Base-by-base conservation (phyloP, 2,797 vertebrate species). In the Brachymystax lenok region DNA sequence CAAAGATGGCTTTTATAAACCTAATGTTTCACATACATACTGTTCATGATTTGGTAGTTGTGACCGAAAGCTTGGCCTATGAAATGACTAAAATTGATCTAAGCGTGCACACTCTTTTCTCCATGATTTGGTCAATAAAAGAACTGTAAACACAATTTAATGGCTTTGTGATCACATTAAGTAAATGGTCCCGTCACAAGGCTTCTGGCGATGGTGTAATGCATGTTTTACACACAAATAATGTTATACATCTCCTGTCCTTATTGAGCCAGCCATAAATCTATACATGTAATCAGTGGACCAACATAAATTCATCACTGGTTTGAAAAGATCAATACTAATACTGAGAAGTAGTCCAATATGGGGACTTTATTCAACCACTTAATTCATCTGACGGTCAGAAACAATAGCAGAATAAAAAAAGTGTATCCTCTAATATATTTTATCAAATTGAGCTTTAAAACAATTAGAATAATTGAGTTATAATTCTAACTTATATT, bases 211-310 rank as follows among this genome's bases (percentile, higher is more conserved):
- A 88, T 84, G 81, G 85, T 73, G 80, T 84, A 89, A 86, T 87
- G 64, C 83, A 83, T 92, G 92, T 92, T 93, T 88, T 91, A 92
- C 92, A 92, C 90, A 87, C 84, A 91, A 88, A 90, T 88, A 24
- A 86, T 90, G 88, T 88, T 86, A 79, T 86, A 90, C 86, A 75
- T 91, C 83, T 88, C 7, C 19, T 72, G 78, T 75, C 56, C 80
- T 77, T 86, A 88, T 82, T 84, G 89, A 85, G 84, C 87, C 87
- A 88, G 82, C 76, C 86, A 91, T 78, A 83, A 90, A 93, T 94
- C 92, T 87, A 87, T 92, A 91, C 72, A 61, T 24, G 75, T 86
- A 90, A 91, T 90, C 90, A 89, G 79, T 8, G 4, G 69, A 21
- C 77, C 71, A 85, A 84, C 75, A 73, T 77, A 87, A 84, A 89